These are phyloP conservation scores for Probaryconus sp. DNA, from an alignment of 1,140 invertebrate species.

Conservation along the genomic window DNA sequence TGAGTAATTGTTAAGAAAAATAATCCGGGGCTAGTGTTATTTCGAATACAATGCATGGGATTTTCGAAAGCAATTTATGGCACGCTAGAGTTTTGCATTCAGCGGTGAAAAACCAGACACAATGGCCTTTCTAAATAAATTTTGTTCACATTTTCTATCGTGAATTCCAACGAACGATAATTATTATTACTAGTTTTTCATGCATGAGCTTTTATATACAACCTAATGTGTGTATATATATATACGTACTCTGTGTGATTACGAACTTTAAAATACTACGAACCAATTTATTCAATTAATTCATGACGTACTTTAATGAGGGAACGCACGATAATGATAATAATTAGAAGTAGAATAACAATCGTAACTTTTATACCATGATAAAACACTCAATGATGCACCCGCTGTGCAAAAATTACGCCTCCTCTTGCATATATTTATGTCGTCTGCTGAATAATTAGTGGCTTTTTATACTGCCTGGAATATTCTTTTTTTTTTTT, in stretches of 20 bases:
- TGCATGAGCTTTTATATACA: conserved; percentile 17
- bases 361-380: conserved; percentile 23
- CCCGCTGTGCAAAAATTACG: conserved; percentile 2
- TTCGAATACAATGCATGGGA: conserved; percentile 25
- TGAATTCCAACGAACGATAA: conserved; percentile 6
- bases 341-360: conserved; percentile 36
- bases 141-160: conserved; percentile 18
- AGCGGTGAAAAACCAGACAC: conserved; percentile 19
- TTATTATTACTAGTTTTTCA: conserved; percentile 30
- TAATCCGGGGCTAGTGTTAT: conserved; percentile 10
- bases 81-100: conserved; percentile 5
- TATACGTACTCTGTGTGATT: conserved; percentile 9
- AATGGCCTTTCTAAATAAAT: conserved; percentile 16
- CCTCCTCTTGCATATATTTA: conserved; percentile 6
- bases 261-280: conserved; percentile 21
- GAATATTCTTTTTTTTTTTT: conserved; percentile 7
- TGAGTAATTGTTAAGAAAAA: conserved; percentile 13
- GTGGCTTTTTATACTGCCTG: conserved; percentile 4
- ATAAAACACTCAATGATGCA: conserved; percentile 7
- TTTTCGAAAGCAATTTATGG: conserved; percentile 25
- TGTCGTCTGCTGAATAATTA: not conserved
- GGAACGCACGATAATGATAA: conserved; percentile 33
- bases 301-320: conserved; percentile 34
- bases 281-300: conserved; percentile 44
- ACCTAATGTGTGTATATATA: not conserved